Conservation (phyloP, 2,888 invertebrate species). For the Cephus sareptanus region DNA sequence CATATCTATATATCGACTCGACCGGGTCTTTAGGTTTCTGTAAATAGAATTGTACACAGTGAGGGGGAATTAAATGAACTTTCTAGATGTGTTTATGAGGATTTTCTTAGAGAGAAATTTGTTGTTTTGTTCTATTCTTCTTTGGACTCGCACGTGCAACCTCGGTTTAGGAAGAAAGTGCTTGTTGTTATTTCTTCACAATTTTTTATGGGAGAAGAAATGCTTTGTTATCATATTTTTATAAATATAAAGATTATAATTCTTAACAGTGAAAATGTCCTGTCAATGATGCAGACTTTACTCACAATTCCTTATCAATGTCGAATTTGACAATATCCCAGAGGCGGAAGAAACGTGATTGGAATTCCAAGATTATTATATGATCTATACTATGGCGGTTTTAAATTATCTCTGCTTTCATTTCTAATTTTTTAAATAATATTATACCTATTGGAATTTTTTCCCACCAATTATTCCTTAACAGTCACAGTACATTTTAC, state of each 20-base stretch:
- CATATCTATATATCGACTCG: neutral
- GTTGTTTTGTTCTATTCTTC: neutral
- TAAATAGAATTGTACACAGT: neutral
- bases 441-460: neutral
- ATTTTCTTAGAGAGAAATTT: neutral
- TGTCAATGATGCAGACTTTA: neutral
- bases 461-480: neutral
- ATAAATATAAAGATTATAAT: neutral
- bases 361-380: neutral
- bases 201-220: neutral
- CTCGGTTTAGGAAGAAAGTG: neutral
- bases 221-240: neutral
- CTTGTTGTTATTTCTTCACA: neutral
- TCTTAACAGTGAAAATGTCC: neutral
- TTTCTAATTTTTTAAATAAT: neutral
- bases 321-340: neutral
- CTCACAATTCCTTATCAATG: neutral
- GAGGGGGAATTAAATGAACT: neutral
- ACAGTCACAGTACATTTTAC: neutral
- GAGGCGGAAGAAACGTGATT: neutral
- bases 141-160: neutral
- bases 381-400: neutral
- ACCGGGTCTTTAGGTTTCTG: neutral
- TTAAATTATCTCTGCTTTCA: neutral
- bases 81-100: neutral